Evolutionary conservation across 2,888 invertebrate genomes (phyloP).

Genomic region (Protophormia terraenovae): DNA sequence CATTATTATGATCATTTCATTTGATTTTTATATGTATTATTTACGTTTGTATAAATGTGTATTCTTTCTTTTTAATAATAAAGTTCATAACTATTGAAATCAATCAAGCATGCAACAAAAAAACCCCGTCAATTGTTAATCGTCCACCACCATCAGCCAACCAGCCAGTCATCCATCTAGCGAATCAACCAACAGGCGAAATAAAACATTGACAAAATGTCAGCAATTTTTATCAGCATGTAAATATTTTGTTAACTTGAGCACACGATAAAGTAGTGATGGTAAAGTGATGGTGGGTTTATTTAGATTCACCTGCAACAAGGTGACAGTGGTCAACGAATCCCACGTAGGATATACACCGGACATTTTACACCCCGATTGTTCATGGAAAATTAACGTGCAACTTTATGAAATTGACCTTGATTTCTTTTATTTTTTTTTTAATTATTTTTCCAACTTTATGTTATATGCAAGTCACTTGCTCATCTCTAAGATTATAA

Average conservation of each 20-base stretch:
- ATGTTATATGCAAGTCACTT: too few relatives aligned
- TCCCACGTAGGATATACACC: too few relatives aligned
- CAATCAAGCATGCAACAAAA: constrained; percentile 33
- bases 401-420: too few relatives aligned
- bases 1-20: constrained; percentile 16
- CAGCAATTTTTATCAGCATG: background rate
- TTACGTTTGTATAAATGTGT: background rate
- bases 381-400: too few relatives aligned
- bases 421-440: too few relatives aligned
- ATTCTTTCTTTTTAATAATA: background rate
- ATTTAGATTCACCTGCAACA: background rate
- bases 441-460: background rate
- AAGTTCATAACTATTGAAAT: constrained; percentile 47
- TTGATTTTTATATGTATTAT: background rate
- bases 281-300: background rate
- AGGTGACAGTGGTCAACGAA: background rate
- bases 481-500: too few relatives aligned
- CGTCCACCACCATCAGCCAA: background rate
- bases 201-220: constrained; percentile 12
- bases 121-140: constrained; percentile 28
- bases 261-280: background rate
- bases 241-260: constrained; percentile 12
- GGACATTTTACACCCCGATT: too few relatives aligned
- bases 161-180: background rate
- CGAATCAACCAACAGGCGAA: background rate